Evolutionary conservation across 2,888 invertebrate genomes (phyloP).

Genomic region (Rhyacophila evoluta): DNA sequence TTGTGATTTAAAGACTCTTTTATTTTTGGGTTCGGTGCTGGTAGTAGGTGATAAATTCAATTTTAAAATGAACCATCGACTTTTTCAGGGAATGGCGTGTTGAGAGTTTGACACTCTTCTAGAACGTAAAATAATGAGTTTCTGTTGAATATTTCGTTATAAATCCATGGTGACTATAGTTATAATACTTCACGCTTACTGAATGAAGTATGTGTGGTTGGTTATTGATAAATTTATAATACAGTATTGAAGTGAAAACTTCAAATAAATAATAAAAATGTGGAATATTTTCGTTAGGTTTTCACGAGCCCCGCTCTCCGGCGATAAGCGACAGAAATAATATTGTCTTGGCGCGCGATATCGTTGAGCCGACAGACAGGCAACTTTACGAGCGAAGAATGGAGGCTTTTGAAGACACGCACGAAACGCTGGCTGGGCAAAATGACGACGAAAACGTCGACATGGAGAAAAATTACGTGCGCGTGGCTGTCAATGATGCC

Average conservation of each 20-base stretch:
- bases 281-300: constrained; percentile 19
- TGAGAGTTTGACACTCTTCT: too few relatives aligned
- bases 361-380: not conserved
- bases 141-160: too few relatives aligned
- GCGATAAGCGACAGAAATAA: not conserved
- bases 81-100: too few relatives aligned
- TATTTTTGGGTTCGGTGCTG: too few relatives aligned
- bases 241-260: not conserved
- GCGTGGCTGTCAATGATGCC: not conserved
- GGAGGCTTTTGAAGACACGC: constrained; percentile 8
- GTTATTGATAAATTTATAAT: not conserved
- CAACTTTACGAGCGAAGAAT: constrained; percentile 19
- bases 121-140: too few relatives aligned
- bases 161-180: not conserved
- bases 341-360: not conserved
- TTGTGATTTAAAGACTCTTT: too few relatives aligned
- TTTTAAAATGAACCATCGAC: too few relatives aligned
- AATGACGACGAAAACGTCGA: not conserved
- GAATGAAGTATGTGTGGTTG: not conserved
- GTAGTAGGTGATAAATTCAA: too few relatives aligned
- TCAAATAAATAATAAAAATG: not conserved
- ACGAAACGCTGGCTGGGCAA: not conserved
- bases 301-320: constrained; percentile 25
- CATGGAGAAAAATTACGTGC: not conserved
- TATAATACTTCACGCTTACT: not conserved